Evolutionary conservation across 2,888 invertebrate species (phyloP).

Genomic region (Petrolisthes cinctipes): DNA sequence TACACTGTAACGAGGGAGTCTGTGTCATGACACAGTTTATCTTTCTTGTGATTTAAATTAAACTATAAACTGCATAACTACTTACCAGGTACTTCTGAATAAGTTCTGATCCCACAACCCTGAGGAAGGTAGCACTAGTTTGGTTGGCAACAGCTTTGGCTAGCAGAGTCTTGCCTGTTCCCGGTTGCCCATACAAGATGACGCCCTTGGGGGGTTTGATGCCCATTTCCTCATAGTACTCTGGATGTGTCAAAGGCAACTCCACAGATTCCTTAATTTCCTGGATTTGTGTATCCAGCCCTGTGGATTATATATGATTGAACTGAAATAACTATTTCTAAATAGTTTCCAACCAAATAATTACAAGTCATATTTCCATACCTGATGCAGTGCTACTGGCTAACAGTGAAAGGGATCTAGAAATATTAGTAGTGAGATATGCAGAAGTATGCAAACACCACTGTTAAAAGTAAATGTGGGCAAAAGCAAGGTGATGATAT

Average conservation of each 20-base stretch:
- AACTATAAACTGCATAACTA: conserved; percentile 26
- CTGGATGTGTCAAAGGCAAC: conserved; percentile 97
- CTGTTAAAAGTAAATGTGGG: no score
- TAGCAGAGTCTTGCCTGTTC: conserved; percentile 96
- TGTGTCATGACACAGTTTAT: no score
- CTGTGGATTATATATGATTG: conserved; percentile 63
- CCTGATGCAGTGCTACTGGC: no score
- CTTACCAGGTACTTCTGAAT: conserved; percentile 96
- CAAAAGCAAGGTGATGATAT: no score
- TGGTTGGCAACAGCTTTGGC: conserved; percentile 99
- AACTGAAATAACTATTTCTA: conserved; percentile 2
- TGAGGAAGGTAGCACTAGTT: conserved; percentile 97
- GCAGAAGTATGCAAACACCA: no score
- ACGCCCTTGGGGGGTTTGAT: conserved; percentile 99
- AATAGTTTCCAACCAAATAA: conserved; percentile 3
- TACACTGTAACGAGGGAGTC: background rate
- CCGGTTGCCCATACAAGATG: conserved; percentile 97
- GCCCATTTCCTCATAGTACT: conserved; percentile 99
- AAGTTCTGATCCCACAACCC: conserved; percentile 99
- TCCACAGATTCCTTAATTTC: conserved; percentile 99
- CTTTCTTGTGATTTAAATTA: no score
- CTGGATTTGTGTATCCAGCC: conserved; percentile 96
- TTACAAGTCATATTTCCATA: background rate
- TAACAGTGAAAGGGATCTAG: no score
- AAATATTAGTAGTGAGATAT: no score